phyloP scores from a whole-genome alignment of 2,888 invertebrate genomes.

The Orchestes rusci region DNA sequence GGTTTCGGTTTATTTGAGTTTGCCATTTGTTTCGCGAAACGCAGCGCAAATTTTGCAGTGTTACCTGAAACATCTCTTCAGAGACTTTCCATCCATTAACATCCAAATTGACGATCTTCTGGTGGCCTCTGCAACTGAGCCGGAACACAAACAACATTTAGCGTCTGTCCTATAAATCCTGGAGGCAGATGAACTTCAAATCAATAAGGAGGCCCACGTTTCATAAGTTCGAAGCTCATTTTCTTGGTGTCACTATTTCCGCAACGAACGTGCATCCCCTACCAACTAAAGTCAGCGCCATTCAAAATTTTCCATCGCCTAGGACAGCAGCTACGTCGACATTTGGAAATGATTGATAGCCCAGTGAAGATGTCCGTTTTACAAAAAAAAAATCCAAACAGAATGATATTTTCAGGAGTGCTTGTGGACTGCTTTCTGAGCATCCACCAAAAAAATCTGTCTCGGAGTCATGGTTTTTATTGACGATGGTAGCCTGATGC shows the following conservation, averaged over 20 bases:
- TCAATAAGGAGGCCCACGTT: neutral
- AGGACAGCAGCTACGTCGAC: constrained; percentile 14
- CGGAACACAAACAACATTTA: neutral
- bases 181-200: neutral
- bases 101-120: constrained; percentile 1
- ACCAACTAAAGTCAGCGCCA: neutral
- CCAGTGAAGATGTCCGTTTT: no score
- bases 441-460: no score
- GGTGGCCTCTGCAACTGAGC: neutral
- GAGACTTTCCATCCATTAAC: constrained; percentile 7
- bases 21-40: neutral
- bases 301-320: neutral
- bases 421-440: no score
- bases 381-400: no score
- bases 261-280: neutral
- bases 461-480: no score
- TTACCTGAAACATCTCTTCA: constrained; percentile 13
- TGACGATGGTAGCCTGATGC: constrained; percentile 14
- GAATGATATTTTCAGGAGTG: no score
- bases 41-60: constrained; percentile 8
- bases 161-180: neutral
- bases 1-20: neutral
- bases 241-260: neutral
- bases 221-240: neutral
- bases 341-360: constrained; percentile 25